Percentiles rank a stretch among this genome's conserved stretches.
phyloP scores from a whole-genome alignment of 1,140 invertebrate genomes.

The Lordiphosa clarofinis region DNA sequence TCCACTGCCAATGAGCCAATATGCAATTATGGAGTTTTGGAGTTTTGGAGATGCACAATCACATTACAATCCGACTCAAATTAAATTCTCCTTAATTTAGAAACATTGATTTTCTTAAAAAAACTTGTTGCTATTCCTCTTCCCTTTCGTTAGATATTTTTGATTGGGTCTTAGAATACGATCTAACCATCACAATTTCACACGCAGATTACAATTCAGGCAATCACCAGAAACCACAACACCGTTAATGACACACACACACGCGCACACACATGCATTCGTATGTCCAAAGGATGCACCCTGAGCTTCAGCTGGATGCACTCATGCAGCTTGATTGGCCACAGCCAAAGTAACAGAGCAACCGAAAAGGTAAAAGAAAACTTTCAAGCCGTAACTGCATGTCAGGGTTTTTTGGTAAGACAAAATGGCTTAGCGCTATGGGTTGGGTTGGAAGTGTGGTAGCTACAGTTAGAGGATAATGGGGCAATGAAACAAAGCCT shows the following conservation, averaged over 20 bases:
- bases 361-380: slow-evolving; percentile 20
- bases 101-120: not conserved
- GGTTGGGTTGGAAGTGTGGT: too few species aligned
- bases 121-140: too few species aligned
- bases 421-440: too few species aligned
- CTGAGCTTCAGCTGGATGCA: slow-evolving; percentile 40
- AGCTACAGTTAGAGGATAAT: too few species aligned
- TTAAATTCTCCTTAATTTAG: not conserved
- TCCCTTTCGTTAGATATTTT: too few species aligned
- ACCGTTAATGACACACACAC: slow-evolving; percentile 47
- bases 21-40: slow-evolving; percentile 27
- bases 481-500: too few species aligned
- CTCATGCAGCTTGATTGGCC: slow-evolving; percentile 74
- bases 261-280: slow-evolving; percentile 1
- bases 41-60: slow-evolving; percentile 5
- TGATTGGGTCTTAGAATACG: too few species aligned
- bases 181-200: not conserved
- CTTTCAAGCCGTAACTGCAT: slow-evolving; percentile 9
- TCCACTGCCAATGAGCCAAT: slow-evolving; percentile 32
- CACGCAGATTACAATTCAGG: not conserved
- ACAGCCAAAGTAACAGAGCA: slow-evolving; percentile 19
- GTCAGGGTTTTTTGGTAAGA: too few species aligned
- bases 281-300: slow-evolving; percentile 18
- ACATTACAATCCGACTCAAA: slow-evolving; percentile 2
- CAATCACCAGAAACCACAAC: slow-evolving; percentile 7